Base-by-base conservation (phyloP, 2,888 invertebrate species). In the Xestia xanthographa region DNA sequence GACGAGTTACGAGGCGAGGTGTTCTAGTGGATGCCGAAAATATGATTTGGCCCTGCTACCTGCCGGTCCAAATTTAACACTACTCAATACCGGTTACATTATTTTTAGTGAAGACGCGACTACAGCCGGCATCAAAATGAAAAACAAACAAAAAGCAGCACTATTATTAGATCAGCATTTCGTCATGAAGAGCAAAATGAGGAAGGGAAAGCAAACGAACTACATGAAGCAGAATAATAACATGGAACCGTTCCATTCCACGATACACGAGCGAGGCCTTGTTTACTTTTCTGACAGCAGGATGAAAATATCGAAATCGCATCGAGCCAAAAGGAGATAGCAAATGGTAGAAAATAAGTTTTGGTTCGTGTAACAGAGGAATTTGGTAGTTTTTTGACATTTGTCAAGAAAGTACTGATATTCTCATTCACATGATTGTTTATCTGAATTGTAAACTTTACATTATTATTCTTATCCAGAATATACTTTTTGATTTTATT, bases 21-120 rank as follows among this genome's bases (percentile, higher is more conserved):
- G 80, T 84, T 83, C 73, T 74, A 83, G 83, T 83, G 88, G 87
- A 90, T 88, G 91, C 92, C 91, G 90, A 93, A 92, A 94, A 93
- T 94, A 93, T 93, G 92, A 92, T 88, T 93, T 92, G 93, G 93
- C 94, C 90, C 89, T 90, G 90, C 91, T 93, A 94, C 93, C 95
- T 95, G 94, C 91, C 86, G 84, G 81, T 92, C 95, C 93, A 95
- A 94, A 93, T 92, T 92, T 94, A 94, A 86, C 83, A 90, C 92
- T 88, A 90, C 91, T 90, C 90, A 92, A 92, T 91, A 93, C 89
- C 93, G 84, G 94, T 94, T 92, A 94, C 94, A 95, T 95, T 96
- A 96, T 96, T 95, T 95, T 94, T 95, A 95, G 95, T 92, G 84
- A 88, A 91, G 91, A 90, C 90, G 91, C 91, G 90, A 89, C 91